These are phyloP conservation scores for Drosophila paramelanica DNA, from an alignment of 2,888 invertebrate species.

Conservation along the genomic window DNA sequence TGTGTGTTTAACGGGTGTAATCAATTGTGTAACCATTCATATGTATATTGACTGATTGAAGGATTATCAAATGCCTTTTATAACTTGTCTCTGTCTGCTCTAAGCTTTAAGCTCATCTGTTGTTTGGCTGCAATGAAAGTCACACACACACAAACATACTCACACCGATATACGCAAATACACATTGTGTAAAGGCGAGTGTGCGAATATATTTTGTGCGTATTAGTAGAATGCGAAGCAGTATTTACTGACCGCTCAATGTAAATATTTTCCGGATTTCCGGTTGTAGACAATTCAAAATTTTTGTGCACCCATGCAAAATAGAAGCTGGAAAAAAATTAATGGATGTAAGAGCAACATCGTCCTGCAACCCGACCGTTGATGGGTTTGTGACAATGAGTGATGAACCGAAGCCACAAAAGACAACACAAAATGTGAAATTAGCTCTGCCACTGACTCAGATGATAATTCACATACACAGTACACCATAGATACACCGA, in stretches of 20 bases:
- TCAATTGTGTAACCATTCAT: constrained; percentile 56
- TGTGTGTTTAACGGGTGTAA: constrained; percentile 31
- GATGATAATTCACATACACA: constrained; percentile 13
- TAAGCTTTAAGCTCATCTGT: constrained; percentile 61
- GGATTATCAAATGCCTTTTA: constrained; percentile 74
- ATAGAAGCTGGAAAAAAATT: constrained; percentile 61
- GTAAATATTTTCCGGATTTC: constrained; percentile 75
- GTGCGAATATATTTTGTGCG: constrained; percentile 22
- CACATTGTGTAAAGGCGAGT: constrained; percentile 26
- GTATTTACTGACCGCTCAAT: constrained; percentile 38
- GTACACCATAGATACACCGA: background rate
- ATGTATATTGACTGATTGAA: constrained; percentile 75
- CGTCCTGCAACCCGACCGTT: constrained; percentile 28
- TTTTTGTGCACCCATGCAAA: constrained; percentile 69
- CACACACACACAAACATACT: constrained; percentile 18
- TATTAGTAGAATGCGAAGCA: constrained; percentile 33
- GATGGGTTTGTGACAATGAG: constrained; percentile 55
- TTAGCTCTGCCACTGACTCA: constrained; percentile 50
- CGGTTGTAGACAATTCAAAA: constrained; percentile 78
- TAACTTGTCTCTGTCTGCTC: constrained; percentile 46
- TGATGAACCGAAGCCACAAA: constrained; percentile 72
- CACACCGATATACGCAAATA: constrained; percentile 4
- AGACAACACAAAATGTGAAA: constrained; percentile 68
- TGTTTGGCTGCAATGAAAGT: constrained; percentile 50
- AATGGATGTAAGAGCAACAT: constrained; percentile 57